Evolutionary conservation across 2,113 vertebrate genomes (phyloP), one percentile per base, ranked within the genome.

Genomic region (Onychostruthus taczanowskii): DNA sequence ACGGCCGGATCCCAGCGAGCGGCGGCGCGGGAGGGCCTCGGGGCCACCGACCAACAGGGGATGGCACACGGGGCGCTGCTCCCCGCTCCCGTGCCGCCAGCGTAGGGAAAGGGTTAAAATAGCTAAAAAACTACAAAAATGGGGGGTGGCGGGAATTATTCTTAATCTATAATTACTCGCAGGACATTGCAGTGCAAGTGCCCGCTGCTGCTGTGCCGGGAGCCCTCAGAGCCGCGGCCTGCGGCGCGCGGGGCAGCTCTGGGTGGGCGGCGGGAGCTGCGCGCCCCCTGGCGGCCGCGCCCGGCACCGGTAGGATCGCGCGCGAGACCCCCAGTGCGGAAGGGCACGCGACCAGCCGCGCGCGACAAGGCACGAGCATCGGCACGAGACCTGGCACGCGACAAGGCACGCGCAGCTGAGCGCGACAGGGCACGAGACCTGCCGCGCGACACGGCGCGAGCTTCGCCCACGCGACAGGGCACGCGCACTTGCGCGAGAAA

Each of bases 121-220:
- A 14, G 21, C 16, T 62, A 14, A 1, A 9, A 55, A 56, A 11
- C 10, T 7, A 62, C 8, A 37, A 11, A 21, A 13, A 19, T 2
- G 13, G 6, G 8, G 4, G 3, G 4, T 4, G 3, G 5, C 1
- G 11, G 6, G 3, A 14, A 13, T 24, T 8, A n/a, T 30, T 9
- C 7, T 13, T 56, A 2, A 30, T 17, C 4, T 9, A 21, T 81
- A 63, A 16, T 10, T 28, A 10, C 8, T 9, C 0, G 39, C 39
- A 12, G 43, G 26, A 8, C 33, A 18, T 2, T 3, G 24, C 44
- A 7, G 17, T 11, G 26, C 16, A 11, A 11, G 44, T 5, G 35
- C 14, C 24, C 52, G 20, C 43, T 11, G 43, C 43, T 9, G 43
- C 43, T 11, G 10, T 24, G 8, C 35, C 52, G 8, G 16, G 13